Evolutionary conservation across 2,888 invertebrate species (phyloP), one percentile per base, ranked within the genome.

Genomic region (Rhogogaster chlorosoma): DNA sequence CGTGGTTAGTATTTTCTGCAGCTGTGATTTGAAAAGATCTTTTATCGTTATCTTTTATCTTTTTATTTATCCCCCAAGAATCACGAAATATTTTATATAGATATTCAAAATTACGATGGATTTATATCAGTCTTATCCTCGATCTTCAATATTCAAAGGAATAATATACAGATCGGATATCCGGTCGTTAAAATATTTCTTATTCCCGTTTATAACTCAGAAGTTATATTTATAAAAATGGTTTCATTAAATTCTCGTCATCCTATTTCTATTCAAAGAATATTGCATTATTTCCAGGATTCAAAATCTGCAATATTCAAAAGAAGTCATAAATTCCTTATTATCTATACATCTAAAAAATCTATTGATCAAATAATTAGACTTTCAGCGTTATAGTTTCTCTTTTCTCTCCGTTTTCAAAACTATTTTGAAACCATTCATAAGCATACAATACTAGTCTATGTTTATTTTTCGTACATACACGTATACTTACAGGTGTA

Each of bases 161-260:
- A 73, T 38, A 42, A 42, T 73, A 73, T 42, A 15, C 42, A 12
- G 22, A 42, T 42, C 73, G 38, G 73, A 73, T 73, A 73, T 73
- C 73, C 73, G 42, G 73, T 42, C 73, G 26, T 73, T 38, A 29
- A 42, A 73, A 22, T 73, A 22, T 42, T 42, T 15, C 73, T 73
- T 29, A 22, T 42, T 0, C 6, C 32, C 67, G 4, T 0, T 22
- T 22, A 10, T 32, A 32, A 26, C 67, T 67, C 29, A 32, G 2
- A 18, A 12, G 5, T 15, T 67, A 32, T 32, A 67, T 67, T 32
- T 32, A 67, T 67, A 67, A 67, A 67, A 67, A 67, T 61, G 22
- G 22, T 26, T 26, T 26, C 61, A 61, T 53, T 53, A 53, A 53
- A 53, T 53, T n/a, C n/a, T 53, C n/a, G n/a, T 0, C n/a, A 7